Evolutionary conservation across 2,888 invertebrate species (phyloP).

Genomic region (Synergus itoensis): DNA sequence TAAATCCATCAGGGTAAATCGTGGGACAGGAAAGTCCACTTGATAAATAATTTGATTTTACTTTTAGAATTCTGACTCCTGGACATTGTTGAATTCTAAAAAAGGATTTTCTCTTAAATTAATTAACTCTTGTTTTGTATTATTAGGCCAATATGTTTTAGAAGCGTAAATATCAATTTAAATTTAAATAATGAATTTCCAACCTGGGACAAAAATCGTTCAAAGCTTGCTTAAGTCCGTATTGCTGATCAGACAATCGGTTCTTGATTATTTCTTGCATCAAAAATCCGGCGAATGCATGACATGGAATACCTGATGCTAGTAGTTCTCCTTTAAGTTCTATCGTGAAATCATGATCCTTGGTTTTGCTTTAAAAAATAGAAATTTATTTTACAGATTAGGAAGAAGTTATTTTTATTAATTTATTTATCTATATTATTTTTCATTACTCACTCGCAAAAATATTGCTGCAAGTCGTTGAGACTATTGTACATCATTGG

Average conservation of each 20-base stretch:
- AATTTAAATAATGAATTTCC: neutral
- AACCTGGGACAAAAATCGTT: constrained; percentile 67
- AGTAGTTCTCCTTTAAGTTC: constrained; percentile 62
- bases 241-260: constrained; percentile 45
- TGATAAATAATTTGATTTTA: constrained; percentile 44
- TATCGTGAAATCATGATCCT: constrained; percentile 44
- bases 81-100: constrained; percentile 57
- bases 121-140: neutral
- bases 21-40: constrained; percentile 49
- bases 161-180: neutral
- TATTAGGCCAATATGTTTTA: neutral
- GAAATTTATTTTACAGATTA: neutral
- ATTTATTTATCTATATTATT: neutral
- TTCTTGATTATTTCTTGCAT: constrained; percentile 62
- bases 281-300: constrained; percentile 68
- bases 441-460: constrained; percentile 58
- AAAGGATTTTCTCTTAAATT: constrained; percentile 9
- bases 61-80: constrained; percentile 58
- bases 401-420: neutral
- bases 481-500: constrained; percentile 61
- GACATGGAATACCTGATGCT: constrained; percentile 67
- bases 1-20: neutral
- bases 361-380: constrained; percentile 6
- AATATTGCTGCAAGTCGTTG: constrained; percentile 52
- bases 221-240: constrained; percentile 56